Evolutionary conservation across 2,113 vertebrate species (phyloP).

Genomic region (Hoplias malabaricus): DNA sequence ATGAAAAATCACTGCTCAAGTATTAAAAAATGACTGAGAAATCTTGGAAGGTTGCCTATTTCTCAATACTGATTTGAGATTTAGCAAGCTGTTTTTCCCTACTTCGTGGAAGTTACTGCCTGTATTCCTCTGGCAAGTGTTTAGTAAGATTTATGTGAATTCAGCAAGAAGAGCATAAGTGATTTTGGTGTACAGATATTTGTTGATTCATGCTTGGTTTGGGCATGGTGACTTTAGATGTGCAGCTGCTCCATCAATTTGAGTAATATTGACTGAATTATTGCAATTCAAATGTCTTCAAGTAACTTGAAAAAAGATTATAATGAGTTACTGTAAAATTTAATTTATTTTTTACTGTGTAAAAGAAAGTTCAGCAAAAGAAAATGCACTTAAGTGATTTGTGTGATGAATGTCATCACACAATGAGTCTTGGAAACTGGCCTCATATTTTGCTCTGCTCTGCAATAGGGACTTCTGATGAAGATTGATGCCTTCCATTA

Average conservation of each 20-base stretch:
- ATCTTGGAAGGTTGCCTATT: neutral
- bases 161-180: too few species aligned
- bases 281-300: too few species aligned
- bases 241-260: too few species aligned
- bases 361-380: neutral
- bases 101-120: neutral
- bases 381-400: neutral
- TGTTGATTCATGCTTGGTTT: too few species aligned
- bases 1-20: neutral
- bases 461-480: constrained; percentile 76
- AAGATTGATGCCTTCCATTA: constrained; percentile 81
- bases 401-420: neutral
- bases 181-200: too few species aligned
- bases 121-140: neutral
- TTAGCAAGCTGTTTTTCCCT: too few species aligned
- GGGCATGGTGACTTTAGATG: too few species aligned
- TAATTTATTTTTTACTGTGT: too few species aligned
- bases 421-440: neutral
- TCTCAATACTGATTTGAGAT: neutral
- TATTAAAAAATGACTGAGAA: neutral
- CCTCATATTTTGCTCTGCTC: neutral
- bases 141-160: too few species aligned
- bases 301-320: too few species aligned
- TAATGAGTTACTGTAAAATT: too few species aligned
- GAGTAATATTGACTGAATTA: too few species aligned